A percentile compares a stretch with the other conserved stretches of the same genome.
phyloP scores from a whole-genome alignment of 1,140 invertebrate species.

The Drosophila bipectinata region DNA sequence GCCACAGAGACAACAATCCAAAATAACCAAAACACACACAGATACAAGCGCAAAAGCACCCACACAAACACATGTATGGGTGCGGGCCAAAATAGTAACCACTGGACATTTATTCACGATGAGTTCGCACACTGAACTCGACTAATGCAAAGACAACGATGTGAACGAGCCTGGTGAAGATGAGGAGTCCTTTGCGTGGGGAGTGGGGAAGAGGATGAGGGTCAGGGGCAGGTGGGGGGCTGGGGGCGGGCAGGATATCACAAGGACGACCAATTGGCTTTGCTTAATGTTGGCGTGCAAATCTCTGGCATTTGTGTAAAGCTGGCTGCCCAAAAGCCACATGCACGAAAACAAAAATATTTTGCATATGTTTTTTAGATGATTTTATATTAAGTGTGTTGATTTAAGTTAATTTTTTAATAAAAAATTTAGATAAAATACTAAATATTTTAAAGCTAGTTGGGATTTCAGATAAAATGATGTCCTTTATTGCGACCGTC shows the following conservation, averaged over 20 bases:
- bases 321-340: conserved; percentile 14
- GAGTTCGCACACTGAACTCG: conserved; percentile 52
- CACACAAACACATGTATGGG: conserved; percentile 13
- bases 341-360: conserved; percentile 7
- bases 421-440: no score
- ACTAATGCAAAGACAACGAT: conserved; percentile 65
- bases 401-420: no score
- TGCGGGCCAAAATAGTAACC: conserved; percentile 35
- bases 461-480: background rate
- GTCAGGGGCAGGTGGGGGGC: background rate
- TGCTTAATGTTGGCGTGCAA: conserved; percentile 76
- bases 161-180: conserved; percentile 49
- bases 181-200: conserved; percentile 37
- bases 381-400: background rate
- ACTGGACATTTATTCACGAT: conserved; percentile 73
- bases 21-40: conserved; percentile 52
- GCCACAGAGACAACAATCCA: conserved; percentile 52
- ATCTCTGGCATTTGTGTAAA: conserved; percentile 69
- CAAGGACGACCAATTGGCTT: conserved; percentile 71
- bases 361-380: background rate
- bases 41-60: conserved; percentile 8
- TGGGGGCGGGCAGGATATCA: conserved; percentile 1
- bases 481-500: background rate
- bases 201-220: background rate
- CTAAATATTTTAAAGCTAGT: background rate